These are phyloP conservation scores for Molanna angustata DNA, from an alignment of 2,888 invertebrate genomes.

Conservation along the genomic window DNA sequence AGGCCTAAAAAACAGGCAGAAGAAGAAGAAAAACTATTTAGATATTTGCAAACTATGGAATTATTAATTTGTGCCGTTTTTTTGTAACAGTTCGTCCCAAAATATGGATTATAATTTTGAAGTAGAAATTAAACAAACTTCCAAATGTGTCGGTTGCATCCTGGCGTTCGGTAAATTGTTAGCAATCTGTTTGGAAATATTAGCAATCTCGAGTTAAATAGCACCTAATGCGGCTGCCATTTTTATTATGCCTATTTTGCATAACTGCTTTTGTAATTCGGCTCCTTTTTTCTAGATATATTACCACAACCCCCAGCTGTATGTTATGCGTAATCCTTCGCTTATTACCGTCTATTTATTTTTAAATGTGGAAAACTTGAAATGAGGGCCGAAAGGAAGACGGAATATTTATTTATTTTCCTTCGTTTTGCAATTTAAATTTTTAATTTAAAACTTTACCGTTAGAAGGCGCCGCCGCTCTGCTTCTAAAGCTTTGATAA, in stretches of 20 bases:
- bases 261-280: conserved; percentile 30
- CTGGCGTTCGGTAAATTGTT: too few species aligned
- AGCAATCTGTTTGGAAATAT: not conserved
- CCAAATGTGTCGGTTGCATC: too few species aligned
- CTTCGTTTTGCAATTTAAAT: conserved; percentile 30
- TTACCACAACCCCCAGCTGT: conserved; percentile 16
- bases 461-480: conserved; percentile 16
- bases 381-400: conserved; percentile 16
- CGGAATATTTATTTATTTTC: conserved; percentile 24
- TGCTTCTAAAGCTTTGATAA: conserved; percentile 12
- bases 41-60: too few species aligned
- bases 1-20: too few species aligned
- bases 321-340: conserved; percentile 29
- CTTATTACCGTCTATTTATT: conserved; percentile 32
- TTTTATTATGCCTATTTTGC: conserved; percentile 27
- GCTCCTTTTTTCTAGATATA: conserved; percentile 7
- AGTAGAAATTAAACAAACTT: too few species aligned
- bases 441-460: conserved; percentile 30
- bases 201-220: not conserved
- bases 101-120: too few species aligned
- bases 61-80: too few species aligned
- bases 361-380: conserved; percentile 21
- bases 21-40: too few species aligned
- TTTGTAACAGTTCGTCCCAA: too few species aligned
- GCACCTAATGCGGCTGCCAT: conserved; percentile 3